Percentiles rank a stretch among this genome's conserved stretches.
Conservation (phyloP, 2,113 vertebrate genomes). For the Rattus rattus region DNA sequence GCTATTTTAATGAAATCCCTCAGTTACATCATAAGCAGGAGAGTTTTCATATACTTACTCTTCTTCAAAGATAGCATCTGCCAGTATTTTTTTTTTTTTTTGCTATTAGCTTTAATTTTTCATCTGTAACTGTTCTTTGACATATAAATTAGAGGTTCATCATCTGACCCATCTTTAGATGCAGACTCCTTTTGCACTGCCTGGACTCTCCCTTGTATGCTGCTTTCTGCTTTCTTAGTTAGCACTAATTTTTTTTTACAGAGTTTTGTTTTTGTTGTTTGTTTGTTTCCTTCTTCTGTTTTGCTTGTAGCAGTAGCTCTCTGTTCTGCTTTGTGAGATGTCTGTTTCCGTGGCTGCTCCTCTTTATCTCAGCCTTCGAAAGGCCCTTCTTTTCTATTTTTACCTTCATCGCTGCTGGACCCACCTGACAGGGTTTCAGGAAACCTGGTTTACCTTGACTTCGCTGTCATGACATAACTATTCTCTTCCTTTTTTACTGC, state of each 20-base stretch:
- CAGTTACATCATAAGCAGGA: conserved; percentile 92
- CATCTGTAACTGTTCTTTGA: conserved; percentile 91
- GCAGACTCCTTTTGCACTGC: conserved; percentile 89
- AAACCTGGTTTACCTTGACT: conserved; percentile 91
- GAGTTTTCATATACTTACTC: conserved; percentile 95
- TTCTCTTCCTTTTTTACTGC: conserved; percentile 88
- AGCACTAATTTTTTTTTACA: conserved; percentile 87
- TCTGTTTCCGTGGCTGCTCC: conserved; percentile 60
- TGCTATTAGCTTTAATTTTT: conserved; percentile 93
- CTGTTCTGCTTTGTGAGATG: neutral
- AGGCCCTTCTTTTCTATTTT: conserved; percentile 87
- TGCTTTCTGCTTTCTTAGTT: conserved; percentile 94
- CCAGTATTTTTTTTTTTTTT: conserved; percentile 90
- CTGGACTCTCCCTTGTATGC: conserved; percentile 91
- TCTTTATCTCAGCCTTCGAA: conserved; percentile 90
- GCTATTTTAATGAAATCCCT: conserved; percentile 94
- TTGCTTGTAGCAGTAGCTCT: neutral
- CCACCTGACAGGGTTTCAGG: conserved; percentile 95
- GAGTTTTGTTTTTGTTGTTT: conserved; percentile 66
- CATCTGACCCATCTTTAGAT: conserved; percentile 93
- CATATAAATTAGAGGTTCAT: conserved; percentile 95
- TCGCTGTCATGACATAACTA: conserved; percentile 87
- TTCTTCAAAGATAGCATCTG: conserved; percentile 94
- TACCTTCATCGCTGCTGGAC: conserved; percentile 93
- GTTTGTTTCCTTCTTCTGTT: neutral